These are phyloP conservation scores for Urocyon cinereoargenteus DNA, from an alignment of 2,797 vertebrate species.

Conservation along the genomic window DNA sequence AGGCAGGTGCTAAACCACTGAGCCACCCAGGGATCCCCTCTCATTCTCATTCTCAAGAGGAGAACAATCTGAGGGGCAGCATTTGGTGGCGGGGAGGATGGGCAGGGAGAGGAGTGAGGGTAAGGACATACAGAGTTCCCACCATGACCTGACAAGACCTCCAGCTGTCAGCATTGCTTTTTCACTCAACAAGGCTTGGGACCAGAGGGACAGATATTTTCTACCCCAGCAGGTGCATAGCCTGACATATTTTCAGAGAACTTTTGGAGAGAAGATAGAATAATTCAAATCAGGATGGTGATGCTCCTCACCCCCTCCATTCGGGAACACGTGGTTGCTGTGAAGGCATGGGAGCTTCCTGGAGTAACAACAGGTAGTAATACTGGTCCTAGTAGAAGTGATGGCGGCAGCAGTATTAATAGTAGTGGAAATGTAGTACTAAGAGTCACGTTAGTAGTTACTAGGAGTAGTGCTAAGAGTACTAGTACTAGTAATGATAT, in stretches of 20 bases:
- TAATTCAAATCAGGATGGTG: too few relatives aligned
- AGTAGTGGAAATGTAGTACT: rapidly evolving
- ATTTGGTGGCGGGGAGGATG: neutral
- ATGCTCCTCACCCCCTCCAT: neutral
- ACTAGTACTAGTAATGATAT: rapidly evolving
- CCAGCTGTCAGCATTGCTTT: rapidly evolving
- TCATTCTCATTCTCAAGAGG: neutral
- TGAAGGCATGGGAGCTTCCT: rapidly evolving
- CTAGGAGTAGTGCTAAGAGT: neutral
- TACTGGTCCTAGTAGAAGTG: rapidly evolving
- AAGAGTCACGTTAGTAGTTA: neutral
- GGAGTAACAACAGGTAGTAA: neutral
- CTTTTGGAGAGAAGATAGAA: neutral
- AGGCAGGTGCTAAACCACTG: too few relatives aligned
- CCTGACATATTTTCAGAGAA: too few relatives aligned
- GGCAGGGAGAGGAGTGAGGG: neutral
- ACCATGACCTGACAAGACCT: rapidly evolving
- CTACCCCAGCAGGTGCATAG: neutral
- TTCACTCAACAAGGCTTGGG: neutral
- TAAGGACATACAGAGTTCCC: rapidly evolving
- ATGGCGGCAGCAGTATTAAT: rapidly evolving
- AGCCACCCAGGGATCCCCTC: too few relatives aligned
- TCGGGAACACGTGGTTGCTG: neutral
- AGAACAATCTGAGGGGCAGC: neutral
- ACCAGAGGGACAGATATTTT: neutral